Percentiles rank a stretch among this genome's conserved stretches.
Evolutionary conservation across 2,113 vertebrate species (phyloP).

Genomic region (Emydocephalus ijimae): DNA sequence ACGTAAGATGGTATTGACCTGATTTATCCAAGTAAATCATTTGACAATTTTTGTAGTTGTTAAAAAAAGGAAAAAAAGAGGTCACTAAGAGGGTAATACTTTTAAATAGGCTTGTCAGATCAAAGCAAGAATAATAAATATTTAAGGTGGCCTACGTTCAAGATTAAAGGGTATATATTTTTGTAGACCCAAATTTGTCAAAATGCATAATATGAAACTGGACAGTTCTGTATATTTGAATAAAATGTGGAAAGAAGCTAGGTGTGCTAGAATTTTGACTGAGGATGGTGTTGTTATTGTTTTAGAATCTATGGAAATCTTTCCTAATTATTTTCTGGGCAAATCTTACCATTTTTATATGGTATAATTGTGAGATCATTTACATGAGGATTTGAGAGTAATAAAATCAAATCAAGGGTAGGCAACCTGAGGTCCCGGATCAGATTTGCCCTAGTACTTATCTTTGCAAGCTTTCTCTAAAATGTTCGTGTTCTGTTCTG

Average conservation of each 20-base stretch:
- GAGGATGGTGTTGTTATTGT: not conserved
- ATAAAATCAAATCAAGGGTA: not conserved
- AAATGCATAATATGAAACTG: not conserved
- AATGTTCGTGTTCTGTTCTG: not conserved
- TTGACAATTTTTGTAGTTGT: not conserved
- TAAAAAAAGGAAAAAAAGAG: not conserved
- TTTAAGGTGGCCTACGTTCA: not conserved
- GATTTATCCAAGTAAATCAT: not conserved
- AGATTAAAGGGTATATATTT: slow-evolving; percentile 7
- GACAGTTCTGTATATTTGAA: not conserved
- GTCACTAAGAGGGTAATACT: not conserved
- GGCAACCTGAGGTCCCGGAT: not conserved
- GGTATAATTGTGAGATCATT: not conserved
- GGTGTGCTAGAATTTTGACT: not conserved
- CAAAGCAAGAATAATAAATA: not conserved
- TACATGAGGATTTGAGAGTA: not conserved
- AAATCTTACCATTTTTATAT: not conserved
- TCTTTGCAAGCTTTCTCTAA: not conserved
- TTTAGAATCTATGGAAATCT: not conserved
- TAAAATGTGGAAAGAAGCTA: not conserved
- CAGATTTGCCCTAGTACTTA: not conserved
- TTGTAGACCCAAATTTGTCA: not conserved
- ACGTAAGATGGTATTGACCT: not conserved
- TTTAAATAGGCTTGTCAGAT: slow-evolving; percentile 14
- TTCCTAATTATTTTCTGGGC: not conserved